phyloP scores from a whole-genome alignment of 2,113 vertebrate genomes.

The Pteruthius melanotis region DNA sequence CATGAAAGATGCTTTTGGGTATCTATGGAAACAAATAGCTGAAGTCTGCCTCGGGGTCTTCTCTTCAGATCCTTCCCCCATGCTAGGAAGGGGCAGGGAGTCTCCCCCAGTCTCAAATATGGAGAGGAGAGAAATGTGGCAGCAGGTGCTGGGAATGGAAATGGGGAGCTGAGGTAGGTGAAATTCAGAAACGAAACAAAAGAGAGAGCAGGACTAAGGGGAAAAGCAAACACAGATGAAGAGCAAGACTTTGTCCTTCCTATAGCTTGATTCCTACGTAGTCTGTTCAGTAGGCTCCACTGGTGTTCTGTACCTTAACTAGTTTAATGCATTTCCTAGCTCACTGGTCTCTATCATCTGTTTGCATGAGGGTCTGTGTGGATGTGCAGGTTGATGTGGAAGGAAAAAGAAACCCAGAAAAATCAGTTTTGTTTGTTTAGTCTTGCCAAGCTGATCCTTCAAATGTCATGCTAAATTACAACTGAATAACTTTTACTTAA shows the following conservation, averaged over 20 bases:
- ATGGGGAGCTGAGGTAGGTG: neutral
- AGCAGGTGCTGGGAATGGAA: neutral
- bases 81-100: neutral
- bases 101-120: neutral
- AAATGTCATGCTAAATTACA: neutral
- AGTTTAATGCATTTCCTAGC: neutral
- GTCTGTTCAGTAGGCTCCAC: neutral
- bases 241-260: neutral
- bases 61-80: neutral
- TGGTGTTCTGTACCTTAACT: neutral
- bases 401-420: neutral
- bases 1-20: neutral
- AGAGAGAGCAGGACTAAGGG: neutral
- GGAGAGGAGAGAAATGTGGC: neutral
- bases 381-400: neutral
- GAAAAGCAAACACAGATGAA: neutral
- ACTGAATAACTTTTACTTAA: neutral
- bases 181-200: neutral
- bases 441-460: neutral
- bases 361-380: neutral
- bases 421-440: neutral
- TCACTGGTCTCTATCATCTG: neutral
- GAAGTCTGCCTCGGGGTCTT: neutral
- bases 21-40: constrained; percentile 40
- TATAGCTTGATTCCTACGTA: neutral